Conservation (phyloP, 2,797 vertebrate genomes). For the Labeo calbasu region DNA sequence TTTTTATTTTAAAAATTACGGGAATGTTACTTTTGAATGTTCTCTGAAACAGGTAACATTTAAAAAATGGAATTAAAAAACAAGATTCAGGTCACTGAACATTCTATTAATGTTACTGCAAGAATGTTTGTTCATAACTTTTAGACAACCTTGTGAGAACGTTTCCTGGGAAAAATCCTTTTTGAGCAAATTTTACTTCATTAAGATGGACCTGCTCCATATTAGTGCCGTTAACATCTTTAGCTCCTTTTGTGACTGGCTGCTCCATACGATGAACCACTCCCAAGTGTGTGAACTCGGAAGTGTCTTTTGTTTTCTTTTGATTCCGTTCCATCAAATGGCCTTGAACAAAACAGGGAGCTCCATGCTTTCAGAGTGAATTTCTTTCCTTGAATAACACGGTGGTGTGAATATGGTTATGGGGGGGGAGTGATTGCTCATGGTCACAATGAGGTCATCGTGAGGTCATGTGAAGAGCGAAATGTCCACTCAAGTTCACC, state of each 20-base stretch:
- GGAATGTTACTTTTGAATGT: not conserved
- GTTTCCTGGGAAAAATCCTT: not conserved
- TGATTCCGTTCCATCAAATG: not conserved
- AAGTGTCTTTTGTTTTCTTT: conserved; percentile 47
- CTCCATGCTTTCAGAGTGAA: conserved; percentile 42
- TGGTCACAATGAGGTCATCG: conserved; percentile 39
- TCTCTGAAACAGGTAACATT: not conserved
- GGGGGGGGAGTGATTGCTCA: conserved; percentile 25
- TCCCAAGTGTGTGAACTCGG: conserved; percentile 48
- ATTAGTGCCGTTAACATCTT: not conserved
- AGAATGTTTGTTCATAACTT: not conserved
- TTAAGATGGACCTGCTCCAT: not conserved
- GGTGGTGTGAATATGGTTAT: conserved; percentile 36
- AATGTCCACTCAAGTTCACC: conserved; percentile 37
- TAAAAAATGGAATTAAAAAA: not conserved
- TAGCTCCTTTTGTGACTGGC: not conserved
- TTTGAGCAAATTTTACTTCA: not conserved
- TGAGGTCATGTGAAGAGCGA: conserved; percentile 32
- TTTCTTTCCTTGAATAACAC: conserved; percentile 14
- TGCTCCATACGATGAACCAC: not conserved
- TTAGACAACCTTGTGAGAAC: not conserved
- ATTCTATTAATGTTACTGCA: not conserved
- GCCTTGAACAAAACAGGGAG: conserved; percentile 19
- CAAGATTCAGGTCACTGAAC: not conserved
- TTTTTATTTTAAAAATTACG: too few species aligned